Evolutionary conservation across 2,113 vertebrate species (phyloP).

Genomic region (Bambusicola thoracicus): DNA sequence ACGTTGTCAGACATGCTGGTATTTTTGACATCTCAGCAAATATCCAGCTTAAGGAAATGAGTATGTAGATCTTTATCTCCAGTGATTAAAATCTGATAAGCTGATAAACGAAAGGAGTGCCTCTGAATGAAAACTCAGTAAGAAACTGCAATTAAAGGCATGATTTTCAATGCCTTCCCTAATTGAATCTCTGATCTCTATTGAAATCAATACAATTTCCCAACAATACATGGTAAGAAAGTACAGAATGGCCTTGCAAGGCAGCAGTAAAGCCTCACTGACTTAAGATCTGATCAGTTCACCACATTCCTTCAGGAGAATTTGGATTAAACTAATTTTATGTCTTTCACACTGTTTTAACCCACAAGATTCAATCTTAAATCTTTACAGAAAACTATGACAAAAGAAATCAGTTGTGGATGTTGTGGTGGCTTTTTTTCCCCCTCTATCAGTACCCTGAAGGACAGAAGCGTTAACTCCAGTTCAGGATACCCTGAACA

Average conservation of each 20-base stretch:
- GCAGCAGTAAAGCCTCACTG: neutral
- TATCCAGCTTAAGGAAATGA: neutral
- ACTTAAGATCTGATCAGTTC: neutral
- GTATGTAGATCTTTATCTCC: neutral
- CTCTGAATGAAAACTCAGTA: neutral
- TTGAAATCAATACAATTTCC: neutral
- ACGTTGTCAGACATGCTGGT: neutral
- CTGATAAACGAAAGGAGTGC: neutral
- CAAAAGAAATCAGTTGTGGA: neutral
- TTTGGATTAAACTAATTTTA: neutral
- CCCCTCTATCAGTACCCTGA: neutral
- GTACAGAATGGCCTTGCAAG: neutral
- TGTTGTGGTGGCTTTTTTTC: neutral
- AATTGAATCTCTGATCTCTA: slow-evolving; percentile 14
- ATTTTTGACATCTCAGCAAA: neutral
- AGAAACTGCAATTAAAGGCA: slow-evolving; percentile 21
- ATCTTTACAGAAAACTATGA: neutral
- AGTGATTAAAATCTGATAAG: neutral
- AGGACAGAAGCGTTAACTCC: neutral
- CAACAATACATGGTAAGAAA: neutral
- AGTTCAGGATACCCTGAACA: neutral
- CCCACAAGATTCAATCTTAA: neutral
- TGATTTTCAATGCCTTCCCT: neutral
- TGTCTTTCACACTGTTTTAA: neutral
- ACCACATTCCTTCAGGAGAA: neutral